A percentile compares a stretch with the other conserved stretches of the same genome.
phyloP scores from a whole-genome alignment of 2,113 vertebrate species.

The Narcine bancroftii region DNA sequence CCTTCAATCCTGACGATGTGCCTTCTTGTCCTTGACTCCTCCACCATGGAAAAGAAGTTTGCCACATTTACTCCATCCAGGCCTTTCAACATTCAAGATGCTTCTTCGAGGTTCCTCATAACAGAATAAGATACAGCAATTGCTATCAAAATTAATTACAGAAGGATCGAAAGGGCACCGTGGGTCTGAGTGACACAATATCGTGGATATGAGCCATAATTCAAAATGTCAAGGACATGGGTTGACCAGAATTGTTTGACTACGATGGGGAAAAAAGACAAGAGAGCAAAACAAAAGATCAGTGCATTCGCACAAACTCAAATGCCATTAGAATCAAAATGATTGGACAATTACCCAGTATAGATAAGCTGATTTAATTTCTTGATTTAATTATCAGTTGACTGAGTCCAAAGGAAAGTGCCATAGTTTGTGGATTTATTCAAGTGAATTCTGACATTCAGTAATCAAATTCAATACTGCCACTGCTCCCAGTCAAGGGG shows the following conservation, averaged over 20 bases:
- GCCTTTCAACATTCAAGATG: no score
- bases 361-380: background rate
- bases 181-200: background rate
- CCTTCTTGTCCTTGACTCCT: no score
- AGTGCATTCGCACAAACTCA: background rate
- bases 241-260: background rate
- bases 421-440: background rate
- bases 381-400: background rate
- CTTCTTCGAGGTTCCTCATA: no score
- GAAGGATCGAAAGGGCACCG: background rate
- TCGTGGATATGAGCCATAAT: background rate
- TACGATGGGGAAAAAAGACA: background rate
- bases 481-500: background rate
- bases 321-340: background rate
- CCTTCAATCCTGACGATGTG: no score
- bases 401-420: background rate
- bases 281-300: background rate
- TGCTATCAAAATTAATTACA: background rate
- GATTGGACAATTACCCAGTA: background rate
- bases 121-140: no score
- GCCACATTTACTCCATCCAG: no score
- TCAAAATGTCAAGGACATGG: background rate
- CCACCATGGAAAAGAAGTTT: no score
- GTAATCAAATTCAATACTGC: background rate
- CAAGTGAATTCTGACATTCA: background rate